Evolutionary conservation across 2,113 vertebrate species (phyloP).

Genomic region (Fulica atra): DNA sequence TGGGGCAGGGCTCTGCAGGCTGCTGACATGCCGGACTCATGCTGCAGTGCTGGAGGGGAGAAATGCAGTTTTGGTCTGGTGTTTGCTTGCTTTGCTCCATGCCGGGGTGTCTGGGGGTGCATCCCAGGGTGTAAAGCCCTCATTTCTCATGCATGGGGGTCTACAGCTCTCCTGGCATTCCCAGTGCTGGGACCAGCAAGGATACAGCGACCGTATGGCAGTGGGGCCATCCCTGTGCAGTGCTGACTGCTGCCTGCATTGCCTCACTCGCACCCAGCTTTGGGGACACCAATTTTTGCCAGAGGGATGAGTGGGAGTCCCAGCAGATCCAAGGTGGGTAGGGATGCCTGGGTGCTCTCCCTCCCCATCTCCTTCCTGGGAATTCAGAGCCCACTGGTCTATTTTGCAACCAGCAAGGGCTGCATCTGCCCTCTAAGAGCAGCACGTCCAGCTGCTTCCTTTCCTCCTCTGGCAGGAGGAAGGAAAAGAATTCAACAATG

Average conservation of each 20-base stretch:
- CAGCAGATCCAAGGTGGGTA: not conserved
- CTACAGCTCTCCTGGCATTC: not conserved
- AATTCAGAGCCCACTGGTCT: not conserved
- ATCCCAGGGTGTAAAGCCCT: not conserved
- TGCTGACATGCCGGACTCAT: accelerated
- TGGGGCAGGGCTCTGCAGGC: not conserved
- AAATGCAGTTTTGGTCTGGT: not conserved
- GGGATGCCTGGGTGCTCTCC: not conserved
- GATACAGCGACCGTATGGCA: accelerated
- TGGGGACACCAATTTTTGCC: not conserved
- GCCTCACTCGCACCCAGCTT: not conserved
- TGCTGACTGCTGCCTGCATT: not conserved
- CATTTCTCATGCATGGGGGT: not conserved
- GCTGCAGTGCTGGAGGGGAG: not conserved
- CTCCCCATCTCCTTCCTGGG: not conserved
- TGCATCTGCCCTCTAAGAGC: not conserved
- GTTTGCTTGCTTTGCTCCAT: not conserved
- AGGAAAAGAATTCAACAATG: accelerated
- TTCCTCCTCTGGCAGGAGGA: not conserved
- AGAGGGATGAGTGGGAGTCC: not conserved
- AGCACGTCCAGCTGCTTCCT: not conserved
- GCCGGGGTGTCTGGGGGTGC: accelerated
- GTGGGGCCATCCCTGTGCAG: accelerated
- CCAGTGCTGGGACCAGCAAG: not conserved
- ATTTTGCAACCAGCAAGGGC: not conserved